These are phyloP conservation scores for Cairina moschata DNA, from an alignment of 2,113 vertebrate genomes.

Conservation along the genomic window DNA sequence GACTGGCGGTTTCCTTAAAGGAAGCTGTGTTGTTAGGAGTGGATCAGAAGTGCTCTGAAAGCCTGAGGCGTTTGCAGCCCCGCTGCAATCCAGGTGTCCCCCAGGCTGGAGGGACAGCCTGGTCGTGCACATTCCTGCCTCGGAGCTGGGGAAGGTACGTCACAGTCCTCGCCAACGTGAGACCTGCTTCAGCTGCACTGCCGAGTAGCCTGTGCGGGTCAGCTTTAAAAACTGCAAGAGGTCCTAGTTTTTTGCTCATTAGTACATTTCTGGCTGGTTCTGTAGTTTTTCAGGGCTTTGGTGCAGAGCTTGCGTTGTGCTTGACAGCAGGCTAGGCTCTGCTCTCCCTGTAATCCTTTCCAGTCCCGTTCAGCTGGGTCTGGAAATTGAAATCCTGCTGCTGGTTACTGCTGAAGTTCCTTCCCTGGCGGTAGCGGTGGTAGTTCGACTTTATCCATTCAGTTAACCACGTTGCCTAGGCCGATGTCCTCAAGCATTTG, in stretches of 20 bases:
- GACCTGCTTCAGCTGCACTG: not conserved
- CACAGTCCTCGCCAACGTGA: not conserved
- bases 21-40: not conserved
- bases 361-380: not conserved
- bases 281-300: not conserved
- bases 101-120: not conserved
- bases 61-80: not conserved
- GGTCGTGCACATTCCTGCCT: not conserved
- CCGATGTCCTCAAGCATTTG: not conserved
- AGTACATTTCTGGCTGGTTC: not conserved
- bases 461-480: not conserved
- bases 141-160: not conserved
- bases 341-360: not conserved
- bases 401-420: not conserved
- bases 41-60: not conserved
- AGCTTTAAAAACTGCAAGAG: not conserved
- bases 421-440: not conserved
- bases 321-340: not conserved
- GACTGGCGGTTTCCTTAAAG: not conserved
- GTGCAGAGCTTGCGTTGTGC: not conserved
- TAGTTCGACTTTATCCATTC: not conserved
- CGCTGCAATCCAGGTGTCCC: not conserved
- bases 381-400: not conserved
- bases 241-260: not conserved
- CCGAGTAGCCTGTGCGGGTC: accelerated